Conservation (phyloP, 2,888 invertebrate genomes). For the Tuberolachnus salignus region DNA sequence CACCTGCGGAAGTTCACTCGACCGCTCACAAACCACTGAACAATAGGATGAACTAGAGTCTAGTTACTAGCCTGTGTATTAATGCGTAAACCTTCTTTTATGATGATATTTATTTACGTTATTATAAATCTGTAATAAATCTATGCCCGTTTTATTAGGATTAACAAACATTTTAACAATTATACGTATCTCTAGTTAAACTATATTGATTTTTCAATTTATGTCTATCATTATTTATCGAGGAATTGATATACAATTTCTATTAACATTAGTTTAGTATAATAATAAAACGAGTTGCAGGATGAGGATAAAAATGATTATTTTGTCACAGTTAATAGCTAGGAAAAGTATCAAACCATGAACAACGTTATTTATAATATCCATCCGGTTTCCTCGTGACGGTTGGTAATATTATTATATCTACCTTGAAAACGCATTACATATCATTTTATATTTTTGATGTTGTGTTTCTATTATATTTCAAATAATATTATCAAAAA, state of each 20-base stretch:
- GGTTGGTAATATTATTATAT: background rate
- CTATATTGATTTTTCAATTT: background rate
- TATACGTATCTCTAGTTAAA: too few species aligned
- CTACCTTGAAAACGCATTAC: background rate
- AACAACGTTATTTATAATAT: background rate
- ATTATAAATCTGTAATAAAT: constrained; percentile 11
- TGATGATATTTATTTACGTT: background rate
- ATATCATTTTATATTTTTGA: background rate
- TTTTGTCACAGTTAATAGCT: constrained; percentile 30
- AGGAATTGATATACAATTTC: too few species aligned
- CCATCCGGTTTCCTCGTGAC: constrained; percentile 16
- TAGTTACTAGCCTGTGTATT: too few species aligned
- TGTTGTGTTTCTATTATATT: too few species aligned
- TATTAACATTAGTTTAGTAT: background rate
- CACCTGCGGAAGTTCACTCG: constrained; percentile 53
- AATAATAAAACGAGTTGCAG: background rate
- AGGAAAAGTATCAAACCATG: constrained; percentile 21
- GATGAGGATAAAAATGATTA: background rate
- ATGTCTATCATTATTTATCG: background rate
- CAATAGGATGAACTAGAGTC: constrained; percentile 48
- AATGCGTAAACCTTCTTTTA: constrained; percentile 40
- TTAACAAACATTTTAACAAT: background rate
- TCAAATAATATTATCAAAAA: too few species aligned
- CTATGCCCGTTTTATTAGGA: background rate
- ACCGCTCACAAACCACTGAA: constrained; percentile 44